Evolutionary conservation across 2,113 vertebrate species (phyloP), one percentile per base, ranked within the genome.

Genomic region (Cygnus buccinator): DNA sequence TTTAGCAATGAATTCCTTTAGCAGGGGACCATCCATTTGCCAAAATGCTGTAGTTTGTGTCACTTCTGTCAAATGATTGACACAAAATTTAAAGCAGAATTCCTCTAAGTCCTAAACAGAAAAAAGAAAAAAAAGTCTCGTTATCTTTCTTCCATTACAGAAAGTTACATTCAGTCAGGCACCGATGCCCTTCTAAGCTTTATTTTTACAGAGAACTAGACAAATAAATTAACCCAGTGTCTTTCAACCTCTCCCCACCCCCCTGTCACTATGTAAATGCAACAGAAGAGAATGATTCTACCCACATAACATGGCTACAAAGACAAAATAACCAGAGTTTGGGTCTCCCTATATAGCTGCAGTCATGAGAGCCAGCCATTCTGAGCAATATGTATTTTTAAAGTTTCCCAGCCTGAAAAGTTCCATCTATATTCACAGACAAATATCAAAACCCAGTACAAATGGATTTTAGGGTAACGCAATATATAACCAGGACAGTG

Each of bases 11-110:
- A 99, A 99, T 87, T 99, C 99, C 97, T 99, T 99, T 67, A 99
- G 99, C 97, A 99, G 98, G 92, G 98, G 98, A 73, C 99, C 99
- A 48, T 99, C 99, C 84, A 99, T 98, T 97, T 99, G 99, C 99
- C 99, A 99, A 98, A 99, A 99, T 6, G 99, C 99, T 58, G 98
- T 78, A 1, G 99, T 99, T 98, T 99, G 99, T 66, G 99, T 99
- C 94, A 99, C 99, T 97, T 98, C 99, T 0, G 99, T 99, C 98
- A 99, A 98, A 97, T 99, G 99, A 97, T 99, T 99, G 93, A 99
- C 98, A 94, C 99, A 99, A 98, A 99, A 99, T 97, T 99, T 99
- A 97, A 99, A 99, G 98, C 99, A 99, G 98, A 99, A 99, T 93
- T 99, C 99, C 94, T 99, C 99, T 97, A 99, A 98, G 97, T 99